Base-by-base conservation (phyloP, 2,113 vertebrate species). In the Eudyptes chrysolophus region DNA sequence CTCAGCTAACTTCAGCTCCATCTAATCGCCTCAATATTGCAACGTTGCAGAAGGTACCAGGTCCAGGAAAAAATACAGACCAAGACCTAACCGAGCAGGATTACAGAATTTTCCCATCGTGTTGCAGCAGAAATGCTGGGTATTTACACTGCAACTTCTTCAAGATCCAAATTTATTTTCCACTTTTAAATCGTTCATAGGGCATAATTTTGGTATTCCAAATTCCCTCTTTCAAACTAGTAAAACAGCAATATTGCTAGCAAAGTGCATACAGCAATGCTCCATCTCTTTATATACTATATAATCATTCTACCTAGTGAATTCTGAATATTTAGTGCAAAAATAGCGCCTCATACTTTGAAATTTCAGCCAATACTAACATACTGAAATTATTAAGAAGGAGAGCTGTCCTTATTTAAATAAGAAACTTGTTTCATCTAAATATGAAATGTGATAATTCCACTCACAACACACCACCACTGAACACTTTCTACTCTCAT, bases 391-490 rank as follows among this genome's bases (percentile, higher is more conserved):
- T n/a, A 52, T 18, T 46, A 61, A 20, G 20, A 30, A 65, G 46
- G 25, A 36, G 8, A 90, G 8, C 8, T 29, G 4, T 15, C 54
- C 38, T 66, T n/a, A 60, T 25, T 87, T 66, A 48, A 61, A 42
- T 10, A 57, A 78, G 36, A 51, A 81, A 49, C 10, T 8, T 70
- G 69, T 27, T 6, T 2, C 11, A 74, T 38, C 7, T 16, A 64
- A 76, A 64, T 18, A 54, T 5, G 25, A 40, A 51, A 55, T 12
- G 38, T 11, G 7, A 0, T n/a, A 36, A 65, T 44, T 29, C 29
- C 11, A 65, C 8, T 81, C 32, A 3, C 2, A 58, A 20, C 0
- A 0, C 16, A 24, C 18, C 15, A 16, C 18, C 13, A 6, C 44
- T 16, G 27, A 84, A 46, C 10, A 10, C 2, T 3, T 34, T 15